phyloP scores from a whole-genome alignment of 2,888 invertebrate genomes.

The Oscheius sp. region DNA sequence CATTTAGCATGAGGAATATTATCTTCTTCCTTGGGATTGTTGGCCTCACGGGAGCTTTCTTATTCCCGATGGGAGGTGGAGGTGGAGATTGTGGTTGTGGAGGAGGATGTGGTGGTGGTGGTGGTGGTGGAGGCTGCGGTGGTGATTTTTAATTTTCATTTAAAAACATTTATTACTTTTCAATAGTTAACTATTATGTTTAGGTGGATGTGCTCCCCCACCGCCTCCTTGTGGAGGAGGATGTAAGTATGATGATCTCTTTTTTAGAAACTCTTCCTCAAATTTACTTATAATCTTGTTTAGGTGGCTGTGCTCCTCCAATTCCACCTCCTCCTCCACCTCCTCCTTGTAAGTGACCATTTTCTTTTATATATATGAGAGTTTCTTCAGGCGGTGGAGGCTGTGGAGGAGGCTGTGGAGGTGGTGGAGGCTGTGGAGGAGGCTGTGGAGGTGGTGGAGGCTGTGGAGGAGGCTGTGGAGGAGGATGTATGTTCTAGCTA shows the following conservation, averaged over 20 bases:
- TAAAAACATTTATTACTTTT: background rate
- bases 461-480: no score
- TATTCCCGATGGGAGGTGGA: slow-evolving; percentile 7
- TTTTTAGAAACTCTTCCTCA: background rate
- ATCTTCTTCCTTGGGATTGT: slow-evolving; percentile 7
- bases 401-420: background rate
- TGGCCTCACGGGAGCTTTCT: background rate
- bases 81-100: slow-evolving; percentile 19
- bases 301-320: background rate
- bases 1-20: slow-evolving; percentile 10
- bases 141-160: background rate
- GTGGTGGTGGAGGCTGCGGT: slow-evolving; percentile 13
- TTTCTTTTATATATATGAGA: background rate
- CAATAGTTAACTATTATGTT: background rate
- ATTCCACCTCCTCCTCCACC: slow-evolving; percentile 5
- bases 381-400: background rate
- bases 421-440: no score
- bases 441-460: no score
- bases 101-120: background rate
- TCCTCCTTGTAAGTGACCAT: background rate
- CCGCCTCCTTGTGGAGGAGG: slow-evolving; percentile 8
- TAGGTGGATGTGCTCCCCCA: background rate
- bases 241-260: background rate
- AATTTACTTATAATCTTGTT: background rate
- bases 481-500: background rate